These are phyloP conservation scores for Drosophila nigricruria DNA, from an alignment of 2,888 invertebrate species.

Conservation along the genomic window DNA sequence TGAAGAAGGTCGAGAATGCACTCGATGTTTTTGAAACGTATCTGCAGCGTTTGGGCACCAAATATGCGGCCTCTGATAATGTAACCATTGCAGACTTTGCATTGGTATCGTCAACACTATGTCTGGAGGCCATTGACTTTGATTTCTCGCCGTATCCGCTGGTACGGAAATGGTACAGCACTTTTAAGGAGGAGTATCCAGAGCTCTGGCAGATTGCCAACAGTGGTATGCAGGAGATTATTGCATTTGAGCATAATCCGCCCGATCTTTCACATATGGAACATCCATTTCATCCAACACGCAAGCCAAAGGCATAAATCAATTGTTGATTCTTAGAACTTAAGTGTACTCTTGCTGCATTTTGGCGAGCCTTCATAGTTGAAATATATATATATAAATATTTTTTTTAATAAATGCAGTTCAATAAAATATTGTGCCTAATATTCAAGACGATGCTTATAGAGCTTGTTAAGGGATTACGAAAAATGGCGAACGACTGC, in stretches of 20 bases:
- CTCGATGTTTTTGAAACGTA: constrained; percentile 89
- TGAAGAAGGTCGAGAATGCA: constrained; percentile 90
- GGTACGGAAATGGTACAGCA: constrained; percentile 89
- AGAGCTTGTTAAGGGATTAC: background rate
- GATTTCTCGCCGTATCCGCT: constrained; percentile 88
- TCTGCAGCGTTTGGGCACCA: constrained; percentile 87
- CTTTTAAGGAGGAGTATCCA: constrained; percentile 89
- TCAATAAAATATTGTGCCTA: background rate
- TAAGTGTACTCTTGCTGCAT: constrained; percentile 12
- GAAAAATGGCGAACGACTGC: background rate
- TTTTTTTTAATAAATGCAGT: constrained; percentile 4
- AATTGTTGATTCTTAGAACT: constrained; percentile 2
- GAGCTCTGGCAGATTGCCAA: constrained; percentile 90
- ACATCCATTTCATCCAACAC: constrained; percentile 91
- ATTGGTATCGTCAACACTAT: constrained; percentile 90
- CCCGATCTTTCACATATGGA: constrained; percentile 90
- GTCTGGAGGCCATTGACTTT: constrained; percentile 90
- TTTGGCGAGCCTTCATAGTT: constrained; percentile 9
- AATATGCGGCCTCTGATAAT: constrained; percentile 89
- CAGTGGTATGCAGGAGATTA: constrained; percentile 89
- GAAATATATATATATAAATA: background rate
- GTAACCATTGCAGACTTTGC: constrained; percentile 92
- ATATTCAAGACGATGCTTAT: background rate
- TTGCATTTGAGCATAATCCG: constrained; percentile 89
- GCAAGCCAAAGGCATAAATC: constrained; percentile 85